These are phyloP conservation scores for Drosophila anomelani DNA, from an alignment of 2,888 invertebrate genomes.

Conservation along the genomic window DNA sequence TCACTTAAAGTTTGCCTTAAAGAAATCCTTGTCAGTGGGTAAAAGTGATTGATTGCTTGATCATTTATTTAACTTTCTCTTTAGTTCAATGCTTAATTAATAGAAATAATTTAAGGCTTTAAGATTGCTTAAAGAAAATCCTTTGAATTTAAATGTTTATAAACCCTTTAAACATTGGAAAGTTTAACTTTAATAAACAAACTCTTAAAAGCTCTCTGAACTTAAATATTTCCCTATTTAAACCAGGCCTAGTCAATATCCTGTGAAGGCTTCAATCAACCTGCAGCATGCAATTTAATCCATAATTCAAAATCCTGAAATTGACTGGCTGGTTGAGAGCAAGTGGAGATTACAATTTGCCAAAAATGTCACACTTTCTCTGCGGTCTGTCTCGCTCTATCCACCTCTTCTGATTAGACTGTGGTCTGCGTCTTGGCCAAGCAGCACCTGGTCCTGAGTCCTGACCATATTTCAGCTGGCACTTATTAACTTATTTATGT, in stretches of 20 bases:
- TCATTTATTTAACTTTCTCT: not conserved
- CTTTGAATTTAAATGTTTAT: too few relatives aligned
- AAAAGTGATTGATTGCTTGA: slow-evolving; percentile 11
- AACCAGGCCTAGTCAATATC: not conserved
- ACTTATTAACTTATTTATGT: slow-evolving; percentile 67
- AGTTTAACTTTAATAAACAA: not conserved
- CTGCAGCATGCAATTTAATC: slow-evolving; percentile 17
- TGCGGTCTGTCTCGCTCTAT: not conserved
- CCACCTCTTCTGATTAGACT: slow-evolving; percentile 51
- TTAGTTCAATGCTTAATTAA: not conserved
- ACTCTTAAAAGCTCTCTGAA: not conserved
- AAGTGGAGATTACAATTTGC: slow-evolving; percentile 52
- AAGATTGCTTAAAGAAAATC: not conserved
- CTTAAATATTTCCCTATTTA: not conserved
- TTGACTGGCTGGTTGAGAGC: slow-evolving; percentile 28
- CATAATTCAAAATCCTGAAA: slow-evolving; percentile 39
- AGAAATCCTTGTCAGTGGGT: slow-evolving; percentile 1
- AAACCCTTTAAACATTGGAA: not conserved
- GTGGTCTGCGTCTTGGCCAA: slow-evolving; percentile 34
- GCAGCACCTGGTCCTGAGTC: slow-evolving; percentile 6
- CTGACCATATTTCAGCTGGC: slow-evolving; percentile 34
- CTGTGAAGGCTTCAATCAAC: not conserved
- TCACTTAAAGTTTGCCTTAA: slow-evolving; percentile 19
- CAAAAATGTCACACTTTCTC: slow-evolving; percentile 1
- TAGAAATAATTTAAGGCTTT: not conserved